Conservation (phyloP, 2,113 vertebrate species). For the Willisornis vidua region DNA sequence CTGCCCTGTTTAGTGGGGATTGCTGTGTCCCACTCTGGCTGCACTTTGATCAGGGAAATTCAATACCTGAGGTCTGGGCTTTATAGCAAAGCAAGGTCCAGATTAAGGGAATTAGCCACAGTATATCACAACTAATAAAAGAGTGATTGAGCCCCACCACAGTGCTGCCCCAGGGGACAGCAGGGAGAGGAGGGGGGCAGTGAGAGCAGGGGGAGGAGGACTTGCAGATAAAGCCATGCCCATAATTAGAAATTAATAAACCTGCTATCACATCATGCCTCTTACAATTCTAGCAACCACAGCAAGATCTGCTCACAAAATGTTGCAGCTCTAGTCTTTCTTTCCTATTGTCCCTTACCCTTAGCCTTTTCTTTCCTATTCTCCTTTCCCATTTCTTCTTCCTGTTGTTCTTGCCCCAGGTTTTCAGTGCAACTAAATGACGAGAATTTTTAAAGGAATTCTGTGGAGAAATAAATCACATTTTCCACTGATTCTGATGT, state of each 20-base stretch:
- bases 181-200: not conserved
- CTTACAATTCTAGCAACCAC: not conserved
- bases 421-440: not conserved
- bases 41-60: constrained; percentile 80
- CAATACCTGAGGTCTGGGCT: constrained; percentile 78
- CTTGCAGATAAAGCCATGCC: not conserved
- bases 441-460: not conserved
- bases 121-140: constrained; percentile 78
- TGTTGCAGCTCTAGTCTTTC: not conserved
- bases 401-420: not conserved
- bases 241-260: constrained; percentile 40
- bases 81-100: constrained; percentile 76
- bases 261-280: constrained; percentile 2
- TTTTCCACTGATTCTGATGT: not conserved
- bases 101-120: constrained; percentile 81
- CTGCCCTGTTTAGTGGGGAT: constrained; percentile 69
- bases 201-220: not conserved
- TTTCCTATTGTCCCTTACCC: not conserved
- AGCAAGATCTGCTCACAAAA: not conserved
- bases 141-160: constrained; percentile 70
- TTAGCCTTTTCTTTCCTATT: not conserved
- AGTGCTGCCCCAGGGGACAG: constrained; percentile 57
- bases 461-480: not conserved
- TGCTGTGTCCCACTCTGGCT: constrained; percentile 63
- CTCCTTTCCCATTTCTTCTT: not conserved